A percentile compares a stretch with the other conserved stretches of the same genome.
phyloP scores from a whole-genome alignment of 2,797 vertebrate genomes.

The Discoglossus pictus region DNA sequence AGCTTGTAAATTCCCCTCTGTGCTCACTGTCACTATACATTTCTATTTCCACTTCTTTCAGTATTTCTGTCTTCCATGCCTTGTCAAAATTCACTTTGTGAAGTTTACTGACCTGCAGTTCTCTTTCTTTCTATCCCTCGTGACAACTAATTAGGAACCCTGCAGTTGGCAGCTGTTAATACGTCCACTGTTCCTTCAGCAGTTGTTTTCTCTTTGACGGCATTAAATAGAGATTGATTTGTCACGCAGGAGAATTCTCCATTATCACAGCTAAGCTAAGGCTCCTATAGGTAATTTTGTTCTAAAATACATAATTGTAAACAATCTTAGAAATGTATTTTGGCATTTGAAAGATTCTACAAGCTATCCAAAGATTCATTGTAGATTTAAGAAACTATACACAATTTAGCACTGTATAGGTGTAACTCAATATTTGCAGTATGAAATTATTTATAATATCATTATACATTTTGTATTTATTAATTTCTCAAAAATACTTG shows the following conservation, averaged over 20 bases:
- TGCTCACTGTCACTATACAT: conserved; percentile 3
- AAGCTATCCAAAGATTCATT: too few species aligned
- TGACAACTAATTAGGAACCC: conserved; percentile 49
- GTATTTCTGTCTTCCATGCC: conserved; percentile 8
- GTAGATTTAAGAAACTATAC: too few species aligned
- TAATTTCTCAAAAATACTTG: too few species aligned
- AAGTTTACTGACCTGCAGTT: conserved; percentile 42
- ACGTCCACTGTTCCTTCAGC: conserved; percentile 35
- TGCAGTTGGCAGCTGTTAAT: conserved; percentile 40
- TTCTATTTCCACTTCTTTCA: conserved; percentile 13
- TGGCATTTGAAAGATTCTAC: too few species aligned
- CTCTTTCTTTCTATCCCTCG: conserved; percentile 37
- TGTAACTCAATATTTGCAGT: too few species aligned
- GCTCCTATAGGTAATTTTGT: not conserved
- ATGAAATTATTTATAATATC: too few species aligned
- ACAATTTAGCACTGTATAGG: too few species aligned
- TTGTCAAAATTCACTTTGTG: conserved; percentile 40
- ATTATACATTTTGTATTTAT: too few species aligned
- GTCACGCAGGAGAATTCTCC: conserved; percentile 35
- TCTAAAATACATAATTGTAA: not conserved
- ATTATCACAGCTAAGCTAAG: conserved; percentile 30
- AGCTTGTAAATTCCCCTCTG: conserved; percentile 19
- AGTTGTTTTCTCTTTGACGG: conserved; percentile 39
- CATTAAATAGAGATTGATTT: conserved; percentile 48
- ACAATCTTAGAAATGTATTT: too few species aligned